phyloP scores from a whole-genome alignment of 2,113 vertebrate genomes.

The Actinemys pallida region DNA sequence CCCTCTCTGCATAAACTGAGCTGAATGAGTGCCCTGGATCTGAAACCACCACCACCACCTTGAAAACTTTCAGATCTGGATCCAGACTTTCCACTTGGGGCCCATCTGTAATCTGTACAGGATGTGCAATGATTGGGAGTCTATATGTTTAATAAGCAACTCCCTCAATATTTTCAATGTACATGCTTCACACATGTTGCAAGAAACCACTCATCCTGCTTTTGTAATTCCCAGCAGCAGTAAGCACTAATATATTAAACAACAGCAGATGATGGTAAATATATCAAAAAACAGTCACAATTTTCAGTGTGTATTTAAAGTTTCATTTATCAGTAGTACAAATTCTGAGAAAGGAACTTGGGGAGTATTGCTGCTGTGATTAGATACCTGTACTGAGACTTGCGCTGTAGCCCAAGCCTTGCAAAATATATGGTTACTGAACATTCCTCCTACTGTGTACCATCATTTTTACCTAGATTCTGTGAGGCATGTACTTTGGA shows the following conservation, averaged over 20 bases:
- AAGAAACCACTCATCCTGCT: conserved; percentile 46
- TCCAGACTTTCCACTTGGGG: background rate
- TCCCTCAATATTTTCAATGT: conserved; percentile 59
- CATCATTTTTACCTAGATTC: background rate
- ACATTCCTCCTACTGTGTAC: conserved; percentile 18
- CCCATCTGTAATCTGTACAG: conserved; percentile 37
- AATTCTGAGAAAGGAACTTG: conserved; percentile 56
- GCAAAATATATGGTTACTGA: background rate
- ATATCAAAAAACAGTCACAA: conserved; percentile 64
- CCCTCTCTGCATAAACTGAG: background rate
- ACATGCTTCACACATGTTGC: conserved; percentile 63
- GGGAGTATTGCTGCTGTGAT: conserved; percentile 1
- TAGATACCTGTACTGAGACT: background rate
- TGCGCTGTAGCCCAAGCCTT: conserved; percentile 28
- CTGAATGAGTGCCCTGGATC: background rate
- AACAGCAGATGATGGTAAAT: conserved; percentile 50
- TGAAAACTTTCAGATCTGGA: background rate
- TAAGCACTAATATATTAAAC: conserved; percentile 67
- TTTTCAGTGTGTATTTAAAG: conserved; percentile 52
- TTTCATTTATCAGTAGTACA: conserved; percentile 6
- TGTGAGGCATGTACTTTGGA: conserved; percentile 21
- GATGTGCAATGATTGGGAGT: conserved; percentile 37
- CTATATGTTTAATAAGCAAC: conserved; percentile 70
- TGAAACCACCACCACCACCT: rapidly evolving
- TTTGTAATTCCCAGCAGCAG: conserved; percentile 61